Conservation (phyloP, 2,113 vertebrate species). For the Gavia stellata region DNA sequence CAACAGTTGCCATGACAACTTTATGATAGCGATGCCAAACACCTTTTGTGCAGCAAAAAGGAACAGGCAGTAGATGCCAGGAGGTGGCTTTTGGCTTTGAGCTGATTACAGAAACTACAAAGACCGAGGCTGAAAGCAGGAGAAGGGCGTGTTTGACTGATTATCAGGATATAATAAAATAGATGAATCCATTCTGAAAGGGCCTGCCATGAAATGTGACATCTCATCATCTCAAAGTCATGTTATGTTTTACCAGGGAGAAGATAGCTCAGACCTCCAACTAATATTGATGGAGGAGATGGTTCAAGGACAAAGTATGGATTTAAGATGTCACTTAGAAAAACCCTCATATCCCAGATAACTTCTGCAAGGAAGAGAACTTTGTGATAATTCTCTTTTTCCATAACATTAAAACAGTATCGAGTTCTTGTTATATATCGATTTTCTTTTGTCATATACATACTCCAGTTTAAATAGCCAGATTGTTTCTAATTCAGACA, state of each 20-base stretch:
- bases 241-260: not conserved
- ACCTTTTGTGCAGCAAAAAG: not conserved
- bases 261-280: not conserved
- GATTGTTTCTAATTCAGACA: not conserved
- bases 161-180: not conserved
- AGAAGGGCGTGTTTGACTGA: not conserved
- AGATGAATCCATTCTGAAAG: not conserved
- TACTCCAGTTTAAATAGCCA: not conserved
- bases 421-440: not conserved
- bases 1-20: not conserved
- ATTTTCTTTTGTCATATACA: not conserved
- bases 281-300: not conserved
- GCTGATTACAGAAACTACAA: not conserved
- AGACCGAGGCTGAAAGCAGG: not conserved
- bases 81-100: not conserved
- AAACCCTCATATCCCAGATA: not conserved
- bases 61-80: not conserved
- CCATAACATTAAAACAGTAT: not conserved
- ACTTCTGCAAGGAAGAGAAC: not conserved
- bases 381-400: not conserved
- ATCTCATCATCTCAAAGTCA: not conserved
- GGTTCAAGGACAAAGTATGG: not conserved
- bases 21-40: not conserved
- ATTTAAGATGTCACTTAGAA: not conserved
- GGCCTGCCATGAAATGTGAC: not conserved